These are phyloP conservation scores for Brienomyrus brachyistius DNA, from an alignment of 2,113 vertebrate genomes.

Conservation along the genomic window DNA sequence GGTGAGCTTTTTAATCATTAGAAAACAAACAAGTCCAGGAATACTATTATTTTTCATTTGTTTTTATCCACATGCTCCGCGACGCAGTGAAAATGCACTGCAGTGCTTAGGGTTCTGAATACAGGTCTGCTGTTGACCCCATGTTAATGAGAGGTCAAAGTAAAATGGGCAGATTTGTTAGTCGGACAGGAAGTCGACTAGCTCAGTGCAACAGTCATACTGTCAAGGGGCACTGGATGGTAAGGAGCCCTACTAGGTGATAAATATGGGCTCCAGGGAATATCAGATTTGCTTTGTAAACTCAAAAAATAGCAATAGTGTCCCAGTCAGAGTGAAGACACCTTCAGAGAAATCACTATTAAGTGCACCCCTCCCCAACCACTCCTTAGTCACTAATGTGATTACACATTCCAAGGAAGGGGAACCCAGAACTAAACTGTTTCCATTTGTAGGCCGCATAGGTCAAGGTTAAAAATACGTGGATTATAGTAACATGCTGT, in stretches of 20 bases:
- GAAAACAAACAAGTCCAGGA: no score
- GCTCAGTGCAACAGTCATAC: not conserved
- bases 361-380: not conserved
- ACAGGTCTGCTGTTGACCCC: not conserved
- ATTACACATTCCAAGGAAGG: not conserved
- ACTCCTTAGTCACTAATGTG: not conserved
- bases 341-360: not conserved
- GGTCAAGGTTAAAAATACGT: not conserved
- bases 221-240: not conserved
- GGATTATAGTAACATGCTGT: not conserved
- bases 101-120: not conserved
- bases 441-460: not conserved
- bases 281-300: not conserved
- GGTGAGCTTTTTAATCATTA: no score
- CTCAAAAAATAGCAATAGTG: not conserved
- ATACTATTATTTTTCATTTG: not conserved
- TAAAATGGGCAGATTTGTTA: not conserved
- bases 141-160: not conserved
- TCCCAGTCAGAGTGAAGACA: no score
- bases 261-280: not conserved
- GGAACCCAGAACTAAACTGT: not conserved
- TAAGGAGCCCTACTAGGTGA: not conserved
- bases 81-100: not conserved
- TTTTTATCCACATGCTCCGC: not conserved
- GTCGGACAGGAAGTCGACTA: not conserved